Evolutionary conservation across 1,140 invertebrate genomes (phyloP).

Genomic region (Tetramorium simillimum): DNA sequence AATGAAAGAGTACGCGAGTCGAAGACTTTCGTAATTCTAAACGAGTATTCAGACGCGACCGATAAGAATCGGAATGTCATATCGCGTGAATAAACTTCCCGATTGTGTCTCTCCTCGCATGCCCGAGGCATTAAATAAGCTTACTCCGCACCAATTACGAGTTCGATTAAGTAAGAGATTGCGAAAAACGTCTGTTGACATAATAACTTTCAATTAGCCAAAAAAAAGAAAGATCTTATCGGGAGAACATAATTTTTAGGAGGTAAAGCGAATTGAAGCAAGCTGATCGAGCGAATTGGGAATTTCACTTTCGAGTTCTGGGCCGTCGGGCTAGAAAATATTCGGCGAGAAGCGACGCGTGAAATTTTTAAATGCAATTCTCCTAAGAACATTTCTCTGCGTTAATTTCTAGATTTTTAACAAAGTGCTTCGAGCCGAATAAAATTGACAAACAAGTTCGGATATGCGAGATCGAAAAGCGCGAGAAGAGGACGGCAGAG

Average conservation of each 20-base stretch:
- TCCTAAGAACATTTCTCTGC: background rate
- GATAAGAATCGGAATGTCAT: slow-evolving; percentile 32
- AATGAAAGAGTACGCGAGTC: background rate
- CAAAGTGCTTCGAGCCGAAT: background rate
- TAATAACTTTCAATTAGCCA: background rate
- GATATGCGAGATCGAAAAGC: background rate
- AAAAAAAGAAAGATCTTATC: background rate
- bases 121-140: background rate
- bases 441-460: too few relatives aligned
- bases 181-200: background rate
- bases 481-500: too few relatives aligned
- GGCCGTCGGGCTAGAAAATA: background rate
- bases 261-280: background rate
- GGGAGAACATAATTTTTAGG: background rate
- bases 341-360: background rate
- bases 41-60: background rate
- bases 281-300: background rate
- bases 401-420: background rate
- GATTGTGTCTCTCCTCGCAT: background rate
- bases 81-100: background rate
- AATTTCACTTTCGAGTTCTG: background rate
- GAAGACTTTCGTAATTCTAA: slow-evolving; percentile 32
- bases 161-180: background rate
- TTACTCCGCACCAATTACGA: background rate
- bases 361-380: background rate